Conservation (phyloP, 1,140 invertebrate species). For the Panagrolaimus sp. region DNA sequence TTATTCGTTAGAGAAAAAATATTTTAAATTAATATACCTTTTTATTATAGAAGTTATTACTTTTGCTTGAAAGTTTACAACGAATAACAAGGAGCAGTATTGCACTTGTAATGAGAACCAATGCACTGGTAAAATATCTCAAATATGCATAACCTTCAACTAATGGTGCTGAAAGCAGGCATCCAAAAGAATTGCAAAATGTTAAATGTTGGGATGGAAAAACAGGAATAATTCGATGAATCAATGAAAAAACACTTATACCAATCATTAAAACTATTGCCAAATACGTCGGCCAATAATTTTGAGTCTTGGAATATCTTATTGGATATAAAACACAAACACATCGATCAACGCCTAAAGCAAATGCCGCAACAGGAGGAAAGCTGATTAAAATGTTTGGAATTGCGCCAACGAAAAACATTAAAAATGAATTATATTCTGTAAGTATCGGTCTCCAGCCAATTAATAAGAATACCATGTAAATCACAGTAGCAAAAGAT, state of each 20-base stretch:
- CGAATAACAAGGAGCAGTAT: neutral
- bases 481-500: neutral
- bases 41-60: too few relatives aligned
- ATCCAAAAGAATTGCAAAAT: neutral
- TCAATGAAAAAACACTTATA: neutral
- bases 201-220: neutral
- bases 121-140: neutral
- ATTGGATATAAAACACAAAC: neutral
- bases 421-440: neutral
- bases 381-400: neutral
- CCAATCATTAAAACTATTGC: neutral
- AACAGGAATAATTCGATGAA: neutral
- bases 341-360: neutral
- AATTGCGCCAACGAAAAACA: neutral
- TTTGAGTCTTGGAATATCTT: neutral
- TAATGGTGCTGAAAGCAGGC: neutral
- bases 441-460: neutral
- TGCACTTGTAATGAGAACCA: neutral
- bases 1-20: neutral
- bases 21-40: too few relatives aligned
- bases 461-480: neutral
- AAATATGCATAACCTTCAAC: neutral
- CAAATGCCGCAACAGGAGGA: neutral
- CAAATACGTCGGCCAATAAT: neutral
- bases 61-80: neutral